A percentile compares a stretch with the other conserved stretches of the same genome.
Evolutionary conservation across 1,140 invertebrate species (phyloP).

Genomic region (Camponotus vicinus): DNA sequence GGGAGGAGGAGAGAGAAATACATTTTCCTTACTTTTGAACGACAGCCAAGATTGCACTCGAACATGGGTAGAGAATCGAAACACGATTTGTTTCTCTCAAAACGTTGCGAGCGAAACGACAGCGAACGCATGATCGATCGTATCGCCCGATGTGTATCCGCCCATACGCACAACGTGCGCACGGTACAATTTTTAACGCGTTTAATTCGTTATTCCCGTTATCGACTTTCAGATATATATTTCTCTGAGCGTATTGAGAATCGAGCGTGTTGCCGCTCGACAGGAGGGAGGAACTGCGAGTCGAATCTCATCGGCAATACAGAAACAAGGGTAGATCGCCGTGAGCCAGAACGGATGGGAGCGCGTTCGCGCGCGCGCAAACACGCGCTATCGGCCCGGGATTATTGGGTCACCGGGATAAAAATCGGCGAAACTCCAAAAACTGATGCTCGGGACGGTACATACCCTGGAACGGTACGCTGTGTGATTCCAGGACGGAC

Average conservation of each 20-base stretch:
- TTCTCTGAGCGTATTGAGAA: constrained; percentile 16
- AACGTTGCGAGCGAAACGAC: constrained; percentile 10
- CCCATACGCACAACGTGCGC: background rate
- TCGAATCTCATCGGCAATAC: background rate
- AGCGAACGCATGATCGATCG: background rate
- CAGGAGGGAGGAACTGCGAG: background rate
- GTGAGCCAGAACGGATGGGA: background rate
- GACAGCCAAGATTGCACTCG: constrained; percentile 35
- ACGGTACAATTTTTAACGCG: background rate
- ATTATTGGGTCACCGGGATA: constrained; percentile 54
- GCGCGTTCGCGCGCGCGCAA: background rate
- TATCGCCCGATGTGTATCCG: constrained; percentile 14
- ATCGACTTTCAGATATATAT: background rate
- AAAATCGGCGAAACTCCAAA: constrained; percentile 48
- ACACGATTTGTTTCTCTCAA: constrained; percentile 35
- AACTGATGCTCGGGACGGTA: constrained; percentile 26
- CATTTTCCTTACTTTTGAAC: constrained; percentile 36
- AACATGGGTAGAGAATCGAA: constrained; percentile 28
- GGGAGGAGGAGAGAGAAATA: background rate
- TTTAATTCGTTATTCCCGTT: constrained; percentile 23
- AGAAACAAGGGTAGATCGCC: background rate
- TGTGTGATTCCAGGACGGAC: background rate
- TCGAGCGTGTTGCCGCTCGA: background rate
- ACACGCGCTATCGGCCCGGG: constrained; percentile 17
- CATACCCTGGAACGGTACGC: background rate